Percentiles rank a stretch among this genome's conserved stretches.
These are phyloP conservation scores for Halichoeres trimaculatus DNA, from an alignment of 2,113 vertebrate genomes.

Conservation along the genomic window DNA sequence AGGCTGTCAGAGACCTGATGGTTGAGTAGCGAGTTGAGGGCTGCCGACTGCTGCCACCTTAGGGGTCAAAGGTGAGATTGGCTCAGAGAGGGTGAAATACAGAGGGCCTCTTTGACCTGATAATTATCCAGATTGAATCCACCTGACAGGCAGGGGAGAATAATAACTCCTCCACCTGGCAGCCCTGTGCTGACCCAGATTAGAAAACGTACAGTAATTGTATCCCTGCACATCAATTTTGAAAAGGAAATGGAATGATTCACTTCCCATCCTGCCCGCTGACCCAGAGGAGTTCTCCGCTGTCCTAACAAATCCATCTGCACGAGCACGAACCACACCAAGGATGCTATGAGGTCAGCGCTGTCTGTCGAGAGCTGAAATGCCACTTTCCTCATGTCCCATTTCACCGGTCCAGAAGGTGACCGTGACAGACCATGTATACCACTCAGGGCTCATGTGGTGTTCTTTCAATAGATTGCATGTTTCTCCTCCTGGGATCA, in stretches of 20 bases:
- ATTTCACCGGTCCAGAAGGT: constrained; percentile 36
- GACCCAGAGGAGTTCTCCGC: constrained; percentile 36
- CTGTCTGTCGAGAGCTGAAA: constrained; percentile 41
- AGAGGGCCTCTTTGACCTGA: constrained; percentile 62
- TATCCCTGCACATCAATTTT: constrained; percentile 57
- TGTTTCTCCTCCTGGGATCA: constrained; percentile 18
- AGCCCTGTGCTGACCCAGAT: constrained; percentile 48
- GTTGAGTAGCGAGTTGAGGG: constrained; percentile 62
- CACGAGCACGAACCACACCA: constrained; percentile 10
- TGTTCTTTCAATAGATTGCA: constrained; percentile 27
- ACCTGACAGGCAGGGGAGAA: constrained; percentile 55
- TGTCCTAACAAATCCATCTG: constrained; percentile 53
- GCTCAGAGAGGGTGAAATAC: constrained; percentile 57
- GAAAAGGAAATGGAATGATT: constrained; percentile 66
- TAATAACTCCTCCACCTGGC: constrained; percentile 48
- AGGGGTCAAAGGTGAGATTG: constrained; percentile 73
- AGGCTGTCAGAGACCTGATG: constrained; percentile 71
- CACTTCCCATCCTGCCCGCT: constrained; percentile 36
- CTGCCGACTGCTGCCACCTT: constrained; percentile 68
- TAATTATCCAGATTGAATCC: constrained; percentile 78
- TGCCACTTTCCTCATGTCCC: constrained; percentile 44
- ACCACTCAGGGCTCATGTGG: constrained; percentile 1
- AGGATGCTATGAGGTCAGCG: constrained; percentile 36
- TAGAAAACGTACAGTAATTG: constrained; percentile 50
- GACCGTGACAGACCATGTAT: constrained; percentile 1